Evolutionary conservation across 2,113 vertebrate genomes (phyloP).

Genomic region (Danionella cerebrum): DNA sequence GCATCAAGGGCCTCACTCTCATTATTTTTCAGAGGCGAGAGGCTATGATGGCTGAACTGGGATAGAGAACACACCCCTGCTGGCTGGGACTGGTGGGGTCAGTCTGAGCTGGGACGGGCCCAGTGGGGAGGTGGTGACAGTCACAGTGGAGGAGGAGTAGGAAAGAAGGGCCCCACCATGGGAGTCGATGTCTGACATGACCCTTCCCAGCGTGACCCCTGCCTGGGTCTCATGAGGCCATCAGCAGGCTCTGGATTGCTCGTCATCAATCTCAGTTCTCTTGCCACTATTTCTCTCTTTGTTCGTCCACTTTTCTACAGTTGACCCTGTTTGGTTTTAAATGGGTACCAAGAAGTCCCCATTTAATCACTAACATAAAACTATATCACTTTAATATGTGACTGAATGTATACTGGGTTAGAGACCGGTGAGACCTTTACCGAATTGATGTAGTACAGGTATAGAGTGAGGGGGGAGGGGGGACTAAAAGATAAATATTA

Average conservation of each 20-base stretch:
- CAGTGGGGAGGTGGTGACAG: constrained; percentile 70
- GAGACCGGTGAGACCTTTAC: no score
- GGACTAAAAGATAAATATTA: no score
- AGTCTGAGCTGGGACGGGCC: constrained; percentile 63
- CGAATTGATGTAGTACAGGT: no score
- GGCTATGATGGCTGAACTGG: constrained; percentile 37
- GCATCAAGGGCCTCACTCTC: constrained; percentile 26
- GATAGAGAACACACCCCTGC: constrained; percentile 57
- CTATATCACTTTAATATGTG: no score
- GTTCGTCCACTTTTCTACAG: constrained; percentile 18
- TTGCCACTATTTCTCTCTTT: constrained; percentile 25
- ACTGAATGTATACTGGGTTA: no score
- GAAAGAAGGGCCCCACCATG: constrained; percentile 67
- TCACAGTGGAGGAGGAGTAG: constrained; percentile 66
- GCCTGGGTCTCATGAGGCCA: constrained; percentile 50
- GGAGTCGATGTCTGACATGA: constrained; percentile 80
- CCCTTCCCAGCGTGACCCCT: constrained; percentile 68
- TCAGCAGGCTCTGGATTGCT: constrained; percentile 37
- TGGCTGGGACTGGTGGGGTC: constrained; percentile 59
- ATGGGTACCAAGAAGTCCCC: neutral
- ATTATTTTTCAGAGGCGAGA: constrained; percentile 29
- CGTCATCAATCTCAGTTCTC: constrained; percentile 31
- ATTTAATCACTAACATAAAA: neutral
- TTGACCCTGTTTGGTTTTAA: constrained; percentile 14
- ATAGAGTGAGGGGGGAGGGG: no score